Conservation (phyloP, 2,888 invertebrate genomes). For the Volucella bombylans region DNA sequence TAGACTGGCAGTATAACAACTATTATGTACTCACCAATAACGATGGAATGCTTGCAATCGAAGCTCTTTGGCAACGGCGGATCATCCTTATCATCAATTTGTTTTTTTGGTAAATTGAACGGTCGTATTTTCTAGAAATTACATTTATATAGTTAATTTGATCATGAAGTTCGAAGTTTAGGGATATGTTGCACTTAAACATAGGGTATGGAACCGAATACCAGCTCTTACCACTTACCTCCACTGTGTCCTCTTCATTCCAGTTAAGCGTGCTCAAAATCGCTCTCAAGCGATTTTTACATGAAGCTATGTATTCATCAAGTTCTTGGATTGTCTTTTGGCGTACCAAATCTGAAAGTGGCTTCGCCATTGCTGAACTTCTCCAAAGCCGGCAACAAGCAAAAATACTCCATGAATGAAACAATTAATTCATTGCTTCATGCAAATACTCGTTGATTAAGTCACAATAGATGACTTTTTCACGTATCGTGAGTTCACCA, state of each 20-base stretch:
- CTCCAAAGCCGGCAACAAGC: background rate
- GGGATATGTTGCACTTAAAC: too few species aligned
- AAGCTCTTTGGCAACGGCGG: constrained; percentile 73
- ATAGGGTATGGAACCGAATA: background rate
- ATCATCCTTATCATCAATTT: constrained; percentile 40
- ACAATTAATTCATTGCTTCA: too few species aligned
- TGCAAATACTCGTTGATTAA: too few species aligned
- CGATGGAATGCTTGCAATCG: constrained; percentile 71
- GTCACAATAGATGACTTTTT: too few species aligned
- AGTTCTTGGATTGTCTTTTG: constrained; percentile 34
- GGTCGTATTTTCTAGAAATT: background rate
- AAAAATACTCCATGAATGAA: too few species aligned
- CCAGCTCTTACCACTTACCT: constrained; percentile 65
- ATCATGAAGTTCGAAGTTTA: too few species aligned
- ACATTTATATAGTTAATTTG: too few species aligned
- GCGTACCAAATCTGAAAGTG: background rate
- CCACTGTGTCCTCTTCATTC: constrained; percentile 75
- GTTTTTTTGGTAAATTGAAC: background rate
- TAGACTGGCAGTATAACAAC: too few species aligned
- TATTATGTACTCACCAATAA: constrained; percentile 71
- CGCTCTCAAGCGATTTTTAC: constrained; percentile 73
- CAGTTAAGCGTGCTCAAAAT: constrained; percentile 77
- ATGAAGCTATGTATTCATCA: constrained; percentile 59
- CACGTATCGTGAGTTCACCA: too few species aligned
- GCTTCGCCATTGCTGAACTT: background rate